phyloP scores from a whole-genome alignment of 2,113 vertebrate genomes.

The Seriola quinqueradiata region DNA sequence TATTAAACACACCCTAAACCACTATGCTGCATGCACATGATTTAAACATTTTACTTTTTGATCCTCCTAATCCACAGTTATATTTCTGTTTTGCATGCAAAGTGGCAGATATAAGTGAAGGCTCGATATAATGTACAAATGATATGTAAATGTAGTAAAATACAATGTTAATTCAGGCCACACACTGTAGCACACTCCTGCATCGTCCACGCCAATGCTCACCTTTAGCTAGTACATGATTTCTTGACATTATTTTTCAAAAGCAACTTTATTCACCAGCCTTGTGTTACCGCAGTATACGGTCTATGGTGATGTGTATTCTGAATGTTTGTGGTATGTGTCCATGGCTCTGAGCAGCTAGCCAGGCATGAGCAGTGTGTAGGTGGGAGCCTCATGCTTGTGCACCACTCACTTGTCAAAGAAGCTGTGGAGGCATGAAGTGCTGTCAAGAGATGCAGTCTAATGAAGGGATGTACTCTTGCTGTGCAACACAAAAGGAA shows the following conservation, averaged over 20 bases:
- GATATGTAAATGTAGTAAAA: slow-evolving; percentile 19
- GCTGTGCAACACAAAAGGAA: slow-evolving; percentile 64
- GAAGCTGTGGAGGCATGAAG: slow-evolving; percentile 68
- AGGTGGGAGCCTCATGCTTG: slow-evolving; percentile 58
- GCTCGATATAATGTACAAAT: slow-evolving; percentile 6
- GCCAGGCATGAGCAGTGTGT: slow-evolving; percentile 50
- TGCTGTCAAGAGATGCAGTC: slow-evolving; percentile 73
- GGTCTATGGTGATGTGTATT: background rate
- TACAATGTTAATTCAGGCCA: background rate
- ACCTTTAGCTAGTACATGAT: background rate
- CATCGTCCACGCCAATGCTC: background rate
- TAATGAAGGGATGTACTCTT: slow-evolving; percentile 77
- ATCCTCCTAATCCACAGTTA: slow-evolving; percentile 43
- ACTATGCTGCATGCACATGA: slow-evolving; percentile 1
- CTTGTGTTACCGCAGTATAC: background rate
- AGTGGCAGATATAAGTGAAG: slow-evolving; percentile 37
- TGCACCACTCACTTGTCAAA: slow-evolving; percentile 63
- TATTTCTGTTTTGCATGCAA: slow-evolving; percentile 46
- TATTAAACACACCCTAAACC: slow-evolving; percentile 21
- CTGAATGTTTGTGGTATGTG: slow-evolving; percentile 40
- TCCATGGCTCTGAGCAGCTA: slow-evolving; percentile 26
- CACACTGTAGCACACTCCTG: background rate
- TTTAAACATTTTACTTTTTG: slow-evolving; percentile 1
- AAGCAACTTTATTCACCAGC: background rate
- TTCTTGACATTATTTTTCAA: background rate